Base-by-base conservation (phyloP, 2,113 vertebrate genomes). In the Scomber colias region DNA sequence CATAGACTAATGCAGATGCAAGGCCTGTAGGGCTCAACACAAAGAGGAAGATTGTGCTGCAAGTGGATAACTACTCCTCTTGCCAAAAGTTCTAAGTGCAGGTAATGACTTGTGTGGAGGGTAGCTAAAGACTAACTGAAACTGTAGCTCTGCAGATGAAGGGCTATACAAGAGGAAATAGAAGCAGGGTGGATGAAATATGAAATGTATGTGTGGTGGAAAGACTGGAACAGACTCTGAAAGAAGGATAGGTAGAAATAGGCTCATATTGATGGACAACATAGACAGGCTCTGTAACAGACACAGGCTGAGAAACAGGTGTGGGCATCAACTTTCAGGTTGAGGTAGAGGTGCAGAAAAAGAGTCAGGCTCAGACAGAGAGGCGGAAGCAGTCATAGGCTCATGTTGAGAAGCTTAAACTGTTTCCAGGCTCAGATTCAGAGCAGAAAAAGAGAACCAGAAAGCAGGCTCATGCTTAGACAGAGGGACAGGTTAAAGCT, bases 401-500 rank as follows among this genome's bases (percentile, higher is more conserved):
- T 66, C 61, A 66, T 11, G 12, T 4, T 56, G 51, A 19, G 17
- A 67, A 35, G 27, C n/a, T 40, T 21, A 5, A 68, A 68, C 65
- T 7, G 35, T 40, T 40, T 40, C 35, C 35, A 40, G 27, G 16
- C 31, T 44, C 8, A 27, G 21, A 6, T 48, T 57, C 57, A 74
- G 14, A 68, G 31, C 31, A 5, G 7, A 35, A 35, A 35, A 35
- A 35, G 31, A 40, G 35, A 40, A 61, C 63, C 35, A 74, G 46
- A 57, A 75, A 64, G 24, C 50, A 45, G 44, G 51, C 31, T 59
- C 50, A 45, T 57, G 21, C 19, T 71, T 24, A 54, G 15, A 48
- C 3, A 77, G 61, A 82, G 44, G 30, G 9, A 27, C 19, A 15
- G 69, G 27, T 49, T 17, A 44, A 30, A 71, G 27, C 73, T 77